Base-by-base conservation (phyloP, 2,113 vertebrate genomes). In the Neomonachus schauinslandi region DNA sequence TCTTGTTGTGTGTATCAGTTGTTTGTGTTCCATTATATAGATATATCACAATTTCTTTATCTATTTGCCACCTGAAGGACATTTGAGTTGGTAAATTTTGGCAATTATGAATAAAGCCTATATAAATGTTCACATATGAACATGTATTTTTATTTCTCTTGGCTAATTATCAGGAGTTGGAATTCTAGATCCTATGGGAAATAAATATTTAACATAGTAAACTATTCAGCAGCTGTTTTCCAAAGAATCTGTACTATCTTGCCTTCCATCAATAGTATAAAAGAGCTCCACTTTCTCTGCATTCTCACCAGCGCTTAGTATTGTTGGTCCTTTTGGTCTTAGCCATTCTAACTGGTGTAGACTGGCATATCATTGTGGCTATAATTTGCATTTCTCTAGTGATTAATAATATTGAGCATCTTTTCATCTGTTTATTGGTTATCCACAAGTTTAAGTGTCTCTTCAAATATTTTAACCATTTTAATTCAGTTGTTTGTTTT, bases 111-210 rank as follows among this genome's bases (percentile, higher is more conserved):
- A 12, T 84, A 33, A 57, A 76, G 21, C 26, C 69, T 89, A 14
- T 90, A 7, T 79, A 51, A 79, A 79, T 84, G 57, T 57, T 93
- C 21, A 69, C 1, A 84, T 26, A 59, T 85, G 11, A 83, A 85
- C 28, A 86, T 81, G 6, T 21, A 39, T 85, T 90, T 93, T 80
- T 74, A 82, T 89, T 94, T 91, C 72, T 57, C 28, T 85, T 85
- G 42, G 13, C 36, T 87, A 49, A 46, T 65, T 87, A 79, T 61
- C 39, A 85, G 42, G 55, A 74, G 10, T 51, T 96, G 31, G 63
- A 65, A 63, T 84, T 80, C 63, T 86, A 19, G 57, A 67, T 26
- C 49, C 49, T 89, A 3, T 24, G 28, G 8, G 79, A 71, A 90
- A 85, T 79, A 31, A 31, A 49, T 92, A n/a, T 53, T 81, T 92